Evolutionary conservation across 2,888 invertebrate species (phyloP), one percentile per base, ranked within the genome.

Genomic region (Tipula confusa): DNA sequence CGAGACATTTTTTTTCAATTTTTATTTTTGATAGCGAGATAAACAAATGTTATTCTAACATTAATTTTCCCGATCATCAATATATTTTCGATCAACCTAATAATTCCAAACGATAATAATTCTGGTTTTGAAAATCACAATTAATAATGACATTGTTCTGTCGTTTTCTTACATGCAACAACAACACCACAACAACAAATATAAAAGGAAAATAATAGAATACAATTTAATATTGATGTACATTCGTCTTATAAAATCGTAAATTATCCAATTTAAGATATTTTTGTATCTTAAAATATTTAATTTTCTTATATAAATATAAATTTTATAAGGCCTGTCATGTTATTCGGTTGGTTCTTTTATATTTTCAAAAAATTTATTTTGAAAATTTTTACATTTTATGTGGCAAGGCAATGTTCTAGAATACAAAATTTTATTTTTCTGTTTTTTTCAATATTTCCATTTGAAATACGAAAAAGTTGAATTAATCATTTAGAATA

Each of bases 281-380:
- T 43, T 43, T 43, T 43, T 43, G 43, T 43, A n/a, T 43, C 43
- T 43, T 64, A 24, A 64, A 64, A 64, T 64, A 64, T 24, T 64
- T 64, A 64, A 24, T 64, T 64, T 64, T 64, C 64, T 24, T 64
- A 64, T 24, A 24, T n/a, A 64, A 64, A 64, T 64, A 64, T 64
- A 64, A 9, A 64, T 64, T 64, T 64, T 64, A 64, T 64, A 64
- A 64, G 48, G 64, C 64, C 64, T 64, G 64, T 64, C 64, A 64
- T 64, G 64, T 64, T 24, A 64, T 64, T 64, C 24, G 24, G 64
- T 64, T 64, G 64, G 64, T 64, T 64, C 7, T 24, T 64, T 64
- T 24, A 64, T 24, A 24, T 64, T 64, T 64, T 11, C 64, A 43
- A 43, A 43, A 43, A 64, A 64, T 9, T 2, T 64, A 24, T 24